A percentile compares a stretch with the other conserved stretches of the same genome.
These are phyloP conservation scores for Antheraea mylitta DNA, from an alignment of 1,140 invertebrate genomes.

Conservation along the genomic window DNA sequence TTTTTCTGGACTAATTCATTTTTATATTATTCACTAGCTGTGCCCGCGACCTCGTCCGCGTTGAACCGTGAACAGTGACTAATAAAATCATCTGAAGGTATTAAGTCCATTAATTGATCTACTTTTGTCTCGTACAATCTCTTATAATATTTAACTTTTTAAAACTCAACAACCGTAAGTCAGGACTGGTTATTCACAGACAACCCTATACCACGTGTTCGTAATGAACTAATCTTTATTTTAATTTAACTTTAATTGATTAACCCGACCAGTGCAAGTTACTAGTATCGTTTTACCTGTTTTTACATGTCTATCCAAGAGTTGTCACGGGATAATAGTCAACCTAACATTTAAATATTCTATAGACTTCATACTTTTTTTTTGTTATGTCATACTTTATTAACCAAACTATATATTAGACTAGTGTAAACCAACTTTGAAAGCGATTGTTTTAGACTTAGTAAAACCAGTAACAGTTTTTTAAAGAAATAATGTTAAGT, in stretches of 20 bases:
- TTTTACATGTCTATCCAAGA: constrained; percentile 17
- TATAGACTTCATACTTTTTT: constrained; percentile 25
- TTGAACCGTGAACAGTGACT: too few species aligned
- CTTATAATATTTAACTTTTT: constrained; percentile 28
- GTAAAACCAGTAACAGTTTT: too few species aligned
- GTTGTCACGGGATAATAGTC: constrained; percentile 21
- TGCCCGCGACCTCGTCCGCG: too few species aligned
- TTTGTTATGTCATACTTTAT: constrained; percentile 20
- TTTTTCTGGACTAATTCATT: too few species aligned
- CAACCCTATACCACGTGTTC: constrained; percentile 27
- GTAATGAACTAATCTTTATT: constrained; percentile 29
- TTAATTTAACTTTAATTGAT: constrained; percentile 25
- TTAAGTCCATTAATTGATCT: too few species aligned
- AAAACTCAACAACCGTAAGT: constrained; percentile 29
- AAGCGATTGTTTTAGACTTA: too few species aligned
- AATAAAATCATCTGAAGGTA: too few species aligned
- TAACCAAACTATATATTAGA: constrained; percentile 22
- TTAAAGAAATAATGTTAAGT: too few species aligned
- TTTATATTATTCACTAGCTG: too few species aligned
- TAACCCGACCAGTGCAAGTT: constrained; percentile 24
- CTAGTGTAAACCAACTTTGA: too few species aligned
- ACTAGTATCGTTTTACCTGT: constrained; percentile 19
- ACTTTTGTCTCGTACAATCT: too few species aligned
- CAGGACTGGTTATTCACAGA: constrained; percentile 27
- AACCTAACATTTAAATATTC: constrained; percentile 25